Evolutionary conservation across 1,140 invertebrate species (phyloP).

Genomic region (Drosophila melanica): DNA sequence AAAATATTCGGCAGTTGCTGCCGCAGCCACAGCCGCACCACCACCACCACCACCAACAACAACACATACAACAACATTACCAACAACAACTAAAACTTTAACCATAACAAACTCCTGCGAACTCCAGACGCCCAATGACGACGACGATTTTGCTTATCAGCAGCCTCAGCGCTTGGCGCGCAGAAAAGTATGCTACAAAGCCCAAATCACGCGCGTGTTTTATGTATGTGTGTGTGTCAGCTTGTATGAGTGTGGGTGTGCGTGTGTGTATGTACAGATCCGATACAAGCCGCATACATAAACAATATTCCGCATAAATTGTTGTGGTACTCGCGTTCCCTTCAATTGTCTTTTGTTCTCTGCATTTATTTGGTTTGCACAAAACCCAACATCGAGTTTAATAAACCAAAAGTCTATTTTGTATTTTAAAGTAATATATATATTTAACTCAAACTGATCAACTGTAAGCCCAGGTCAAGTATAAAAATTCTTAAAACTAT

Average conservation of each 20-base stretch:
- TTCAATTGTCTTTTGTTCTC: slow-evolving; percentile 17
- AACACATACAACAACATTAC: neutral
- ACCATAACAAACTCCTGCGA: slow-evolving; percentile 57
- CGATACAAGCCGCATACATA: slow-evolving; percentile 67
- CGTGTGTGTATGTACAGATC: slow-evolving; percentile 34
- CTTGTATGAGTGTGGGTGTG: neutral
- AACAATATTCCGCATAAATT: slow-evolving; percentile 70
- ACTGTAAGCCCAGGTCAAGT: no score
- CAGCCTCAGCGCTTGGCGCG: slow-evolving; percentile 17
- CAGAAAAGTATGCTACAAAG: slow-evolving; percentile 57
- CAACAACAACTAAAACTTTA: slow-evolving; percentile 53
- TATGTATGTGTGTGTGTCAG: neutral
- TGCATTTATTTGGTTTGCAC: neutral
- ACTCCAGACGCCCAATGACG: slow-evolving; percentile 25
- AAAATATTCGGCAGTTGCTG: slow-evolving; percentile 49
- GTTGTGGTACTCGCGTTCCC: slow-evolving; percentile 46
- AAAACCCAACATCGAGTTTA: no score
- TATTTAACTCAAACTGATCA: no score
- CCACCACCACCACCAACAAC: slow-evolving; percentile 1
- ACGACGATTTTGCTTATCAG: slow-evolving; percentile 55
- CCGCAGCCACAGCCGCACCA: slow-evolving; percentile 13
- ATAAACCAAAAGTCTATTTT: no score
- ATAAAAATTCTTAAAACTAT: no score
- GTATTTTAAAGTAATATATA: no score
- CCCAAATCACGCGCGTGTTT: neutral